Evolutionary conservation across 2,888 invertebrate genomes (phyloP), one percentile per base, ranked within the genome.

Genomic region (Heliconius aoede): DNA sequence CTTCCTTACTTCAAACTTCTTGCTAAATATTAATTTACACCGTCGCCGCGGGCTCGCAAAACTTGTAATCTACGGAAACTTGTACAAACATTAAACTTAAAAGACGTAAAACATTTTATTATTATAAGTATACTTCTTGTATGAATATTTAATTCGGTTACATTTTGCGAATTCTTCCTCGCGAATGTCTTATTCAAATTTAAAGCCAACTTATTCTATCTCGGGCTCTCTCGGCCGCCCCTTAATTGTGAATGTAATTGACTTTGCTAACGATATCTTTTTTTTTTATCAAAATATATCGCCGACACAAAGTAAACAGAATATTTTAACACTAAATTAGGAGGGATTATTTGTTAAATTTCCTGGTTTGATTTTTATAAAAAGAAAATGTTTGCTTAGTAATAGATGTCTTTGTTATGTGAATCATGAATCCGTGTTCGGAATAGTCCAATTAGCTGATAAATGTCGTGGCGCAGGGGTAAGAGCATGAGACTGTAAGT

Each of bases 241-340:
- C 78, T 76, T 79, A 78, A 79, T 78, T 78, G 61, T 71, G 68
- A 78, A 74, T 78, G 71, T 79, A 79, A 79, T 79, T 78, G 78
- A 78, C 76, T 76, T 74, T 40, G 76, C 78, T 74, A 74, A 74
- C 65, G 79, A 79, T 79, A 78, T 72, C 73, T 78, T 78, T 76
- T 71, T n/a, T 79, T 77, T 71, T 78, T 77, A 75, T 76, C 67
- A 72, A 67, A 77, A 75, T 75, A 64, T 79, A 74, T 74, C 62
- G 46, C 62, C n/a, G 55, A 72, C 71, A n/a, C 24, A 67, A 72
- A 61, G 74, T 78, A 76, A 78, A 78, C 76, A 74, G 73, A 71
- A 77, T 77, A 65, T 64, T 77, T 77, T 71, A 77, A 77, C 69
- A 65, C 71, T 74, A 67, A 71, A 71, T 55, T 30, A 24, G 26